These are phyloP conservation scores for Lacerta bilineata DNA, from an alignment of 2,797 vertebrate genomes.

Conservation along the genomic window DNA sequence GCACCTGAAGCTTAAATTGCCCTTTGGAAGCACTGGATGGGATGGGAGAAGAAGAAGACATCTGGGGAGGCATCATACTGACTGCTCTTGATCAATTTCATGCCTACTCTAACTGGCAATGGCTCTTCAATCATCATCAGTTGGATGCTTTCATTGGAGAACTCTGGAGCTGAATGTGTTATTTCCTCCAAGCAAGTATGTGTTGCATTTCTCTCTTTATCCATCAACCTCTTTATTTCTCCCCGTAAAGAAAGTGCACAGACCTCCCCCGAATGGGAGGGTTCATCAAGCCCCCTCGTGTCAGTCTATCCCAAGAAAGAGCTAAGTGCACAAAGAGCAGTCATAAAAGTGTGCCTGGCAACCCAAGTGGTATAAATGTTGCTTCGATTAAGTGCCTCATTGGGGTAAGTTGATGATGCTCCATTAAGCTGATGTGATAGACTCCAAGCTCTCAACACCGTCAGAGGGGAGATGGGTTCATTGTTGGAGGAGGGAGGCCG, in stretches of 20 bases:
- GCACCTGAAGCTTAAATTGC: too few species aligned
- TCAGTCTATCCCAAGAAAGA: slow-evolving; percentile 47
- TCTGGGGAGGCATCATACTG: too few species aligned
- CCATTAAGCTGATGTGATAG: slow-evolving; percentile 60
- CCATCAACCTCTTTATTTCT: background rate
- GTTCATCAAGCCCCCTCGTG: slow-evolving; percentile 41
- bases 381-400: slow-evolving; percentile 54
- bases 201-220: fast-evolving
- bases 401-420: slow-evolving; percentile 62
- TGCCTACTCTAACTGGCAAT: background rate
- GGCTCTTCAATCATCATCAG: background rate
- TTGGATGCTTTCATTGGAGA: background rate
- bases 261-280: slow-evolving; percentile 29
- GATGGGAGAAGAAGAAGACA: too few species aligned
- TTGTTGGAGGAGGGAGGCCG: slow-evolving; percentile 7
- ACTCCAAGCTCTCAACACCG: slow-evolving; percentile 2
- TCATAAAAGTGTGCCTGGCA: slow-evolving; percentile 31
- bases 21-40: too few species aligned
- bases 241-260: background rate
- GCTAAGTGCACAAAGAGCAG: slow-evolving; percentile 50
- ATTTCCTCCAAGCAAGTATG: background rate
- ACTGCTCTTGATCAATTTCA: too few species aligned
- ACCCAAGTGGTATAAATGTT: slow-evolving; percentile 48
- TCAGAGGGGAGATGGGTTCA: slow-evolving; percentile 7
- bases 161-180: background rate